Evolutionary conservation across 2,888 invertebrate species (phyloP).

Genomic region (Coleophora deauratella): DNA sequence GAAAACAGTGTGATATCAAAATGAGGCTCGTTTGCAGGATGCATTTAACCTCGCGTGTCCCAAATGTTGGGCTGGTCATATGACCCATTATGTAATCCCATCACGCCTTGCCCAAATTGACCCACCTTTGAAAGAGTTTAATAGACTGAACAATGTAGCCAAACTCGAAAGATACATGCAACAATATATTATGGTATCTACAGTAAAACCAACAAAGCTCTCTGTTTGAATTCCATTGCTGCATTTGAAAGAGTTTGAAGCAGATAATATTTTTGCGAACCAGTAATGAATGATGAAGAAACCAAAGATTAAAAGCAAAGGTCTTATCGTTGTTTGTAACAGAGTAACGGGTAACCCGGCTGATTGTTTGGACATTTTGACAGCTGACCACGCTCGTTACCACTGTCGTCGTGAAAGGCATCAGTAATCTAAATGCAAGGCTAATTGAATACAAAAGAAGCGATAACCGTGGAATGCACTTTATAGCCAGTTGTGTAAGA

Average conservation of each 20-base stretch:
- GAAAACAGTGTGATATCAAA: slow-evolving; percentile 24
- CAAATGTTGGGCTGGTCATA: slow-evolving; percentile 38
- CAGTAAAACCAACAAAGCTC: slow-evolving; percentile 17
- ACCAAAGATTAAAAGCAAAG: slow-evolving; percentile 4
- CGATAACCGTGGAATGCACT: slow-evolving; percentile 64
- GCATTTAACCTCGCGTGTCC: slow-evolving; percentile 23
- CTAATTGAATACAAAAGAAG: slow-evolving; percentile 73
- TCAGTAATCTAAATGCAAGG: slow-evolving; percentile 68
- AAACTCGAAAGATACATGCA: slow-evolving; percentile 33
- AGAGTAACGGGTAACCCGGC: slow-evolving; percentile 33
- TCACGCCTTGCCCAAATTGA: slow-evolving; percentile 59
- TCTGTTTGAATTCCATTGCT: slow-evolving; percentile 23
- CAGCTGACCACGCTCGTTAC: slow-evolving; percentile 72
- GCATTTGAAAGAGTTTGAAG: neutral
- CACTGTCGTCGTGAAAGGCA: slow-evolving; percentile 70
- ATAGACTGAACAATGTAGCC: slow-evolving; percentile 63
- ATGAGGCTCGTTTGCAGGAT: slow-evolving; percentile 33
- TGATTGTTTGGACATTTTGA: slow-evolving; percentile 73
- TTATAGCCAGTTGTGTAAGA: slow-evolving; percentile 51
- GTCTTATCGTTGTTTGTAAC: slow-evolving; percentile 16
- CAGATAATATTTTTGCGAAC: neutral
- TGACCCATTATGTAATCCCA: slow-evolving; percentile 50
- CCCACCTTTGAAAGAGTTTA: slow-evolving; percentile 62
- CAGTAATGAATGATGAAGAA: slow-evolving; percentile 12
- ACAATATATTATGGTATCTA: slow-evolving; percentile 19